Conservation (phyloP, 2,797 vertebrate species). For the Anas flavirostris region DNA sequence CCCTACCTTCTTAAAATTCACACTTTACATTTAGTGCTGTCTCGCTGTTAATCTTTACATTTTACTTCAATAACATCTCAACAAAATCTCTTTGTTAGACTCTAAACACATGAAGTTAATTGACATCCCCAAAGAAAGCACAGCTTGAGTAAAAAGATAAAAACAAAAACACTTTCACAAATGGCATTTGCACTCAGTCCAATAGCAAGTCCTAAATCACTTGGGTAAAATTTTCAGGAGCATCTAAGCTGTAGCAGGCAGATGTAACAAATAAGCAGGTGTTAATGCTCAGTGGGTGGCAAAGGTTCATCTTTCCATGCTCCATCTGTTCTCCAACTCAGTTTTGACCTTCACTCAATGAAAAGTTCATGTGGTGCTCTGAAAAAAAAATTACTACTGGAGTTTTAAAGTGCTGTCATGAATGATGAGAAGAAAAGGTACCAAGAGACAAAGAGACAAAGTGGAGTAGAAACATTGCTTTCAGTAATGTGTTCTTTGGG, state of each 20-base stretch:
- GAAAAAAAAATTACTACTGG: neutral
- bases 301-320: neutral
- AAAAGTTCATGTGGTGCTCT: slow-evolving; percentile 6
- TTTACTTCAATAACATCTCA: neutral
- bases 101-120: neutral
- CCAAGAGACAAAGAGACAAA: neutral
- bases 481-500: neutral
- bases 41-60: accelerated
- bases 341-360: slow-evolving; percentile 55
- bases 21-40: neutral
- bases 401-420: neutral
- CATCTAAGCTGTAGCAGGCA: neutral
- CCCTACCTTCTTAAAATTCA: neutral
- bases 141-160: neutral
- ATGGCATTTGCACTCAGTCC: neutral
- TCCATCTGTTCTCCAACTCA: slow-evolving; percentile 50
- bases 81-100: neutral
- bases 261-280: slow-evolving; percentile 48
- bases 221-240: neutral
- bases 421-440: neutral
- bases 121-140: neutral
- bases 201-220: neutral
- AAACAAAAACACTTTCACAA: neutral
- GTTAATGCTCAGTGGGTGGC: slow-evolving; percentile 10
- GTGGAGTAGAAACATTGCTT: neutral